Percentiles rank a stretch among this genome's conserved stretches.
These are phyloP conservation scores for Platypus cylindrus DNA, from an alignment of 2,888 invertebrate species.

Conservation along the genomic window DNA sequence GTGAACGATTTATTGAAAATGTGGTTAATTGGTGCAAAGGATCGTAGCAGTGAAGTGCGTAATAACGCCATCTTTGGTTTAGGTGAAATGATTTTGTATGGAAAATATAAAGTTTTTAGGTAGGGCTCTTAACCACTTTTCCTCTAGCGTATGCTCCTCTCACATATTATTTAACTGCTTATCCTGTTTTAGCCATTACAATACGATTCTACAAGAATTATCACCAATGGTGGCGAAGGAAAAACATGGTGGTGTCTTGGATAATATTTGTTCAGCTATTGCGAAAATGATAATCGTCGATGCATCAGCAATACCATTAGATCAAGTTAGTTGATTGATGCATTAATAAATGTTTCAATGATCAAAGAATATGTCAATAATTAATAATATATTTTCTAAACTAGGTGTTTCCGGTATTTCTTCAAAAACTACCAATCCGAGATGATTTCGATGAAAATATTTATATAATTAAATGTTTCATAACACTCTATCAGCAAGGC, in stretches of 20 bases:
- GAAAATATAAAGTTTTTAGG: slow-evolving; percentile 48
- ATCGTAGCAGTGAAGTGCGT: slow-evolving; percentile 55
- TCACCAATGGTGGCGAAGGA: slow-evolving; percentile 53
- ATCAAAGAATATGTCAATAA: background rate
- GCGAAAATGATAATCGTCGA: slow-evolving; percentile 60
- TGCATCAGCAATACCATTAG: slow-evolving; percentile 48
- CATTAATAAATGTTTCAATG: background rate
- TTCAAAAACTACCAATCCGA: slow-evolving; percentile 57
- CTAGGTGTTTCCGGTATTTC: slow-evolving; percentile 59
- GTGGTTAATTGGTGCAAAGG: slow-evolving; percentile 47
- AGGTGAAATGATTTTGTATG: slow-evolving; percentile 57
- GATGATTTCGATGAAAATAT: slow-evolving; percentile 64
- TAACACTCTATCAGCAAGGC: slow-evolving; percentile 48
- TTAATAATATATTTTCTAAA: too few relatives aligned
- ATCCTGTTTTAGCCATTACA: slow-evolving; percentile 47
- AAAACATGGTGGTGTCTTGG: slow-evolving; percentile 50
- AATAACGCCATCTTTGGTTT: slow-evolving; percentile 66
- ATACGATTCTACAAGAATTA: slow-evolving; percentile 51
- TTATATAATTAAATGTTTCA: slow-evolving; percentile 53
- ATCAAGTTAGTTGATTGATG: slow-evolving; percentile 40
- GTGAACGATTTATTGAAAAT: slow-evolving; percentile 48
- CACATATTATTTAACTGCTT: background rate
- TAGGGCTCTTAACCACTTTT: slow-evolving; percentile 32
- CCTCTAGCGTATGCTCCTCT: slow-evolving; percentile 4
- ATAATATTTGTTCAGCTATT: slow-evolving; percentile 68